Conservation (phyloP, 2,113 vertebrate species). For the Nesoenas mayeri region DNA sequence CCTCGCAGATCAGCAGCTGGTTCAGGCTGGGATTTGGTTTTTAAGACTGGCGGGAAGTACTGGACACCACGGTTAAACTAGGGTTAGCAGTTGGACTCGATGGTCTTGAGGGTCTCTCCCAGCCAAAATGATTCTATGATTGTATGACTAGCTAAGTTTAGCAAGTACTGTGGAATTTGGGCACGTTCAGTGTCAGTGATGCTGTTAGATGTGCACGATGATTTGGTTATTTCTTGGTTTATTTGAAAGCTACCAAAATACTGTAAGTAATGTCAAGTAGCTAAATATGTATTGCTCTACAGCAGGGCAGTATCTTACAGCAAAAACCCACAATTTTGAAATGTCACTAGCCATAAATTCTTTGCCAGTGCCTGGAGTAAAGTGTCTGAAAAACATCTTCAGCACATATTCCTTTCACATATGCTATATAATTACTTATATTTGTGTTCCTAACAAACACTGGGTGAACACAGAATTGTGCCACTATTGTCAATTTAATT, state of each 20-base stretch:
- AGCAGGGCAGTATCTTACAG: neutral
- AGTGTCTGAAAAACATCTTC: slow-evolving; percentile 44
- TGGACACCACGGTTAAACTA: neutral
- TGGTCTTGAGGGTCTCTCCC: no score
- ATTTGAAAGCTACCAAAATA: slow-evolving; percentile 45
- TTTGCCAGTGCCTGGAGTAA: slow-evolving; percentile 10
- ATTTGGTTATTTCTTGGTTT: neutral
- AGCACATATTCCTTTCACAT: slow-evolving; percentile 4
- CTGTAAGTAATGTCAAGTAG: slow-evolving; percentile 5
- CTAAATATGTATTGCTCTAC: slow-evolving; percentile 30
- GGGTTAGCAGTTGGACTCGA: no score
- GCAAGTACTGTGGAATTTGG: neutral
- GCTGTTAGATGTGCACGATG: neutral
- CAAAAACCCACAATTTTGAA: neutral
- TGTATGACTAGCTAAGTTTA: neutral
- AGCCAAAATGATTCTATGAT: no score
- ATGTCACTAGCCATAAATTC: neutral
- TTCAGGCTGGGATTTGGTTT: neutral
- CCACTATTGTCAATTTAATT: slow-evolving; percentile 65
- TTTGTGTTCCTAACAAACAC: slow-evolving; percentile 50
- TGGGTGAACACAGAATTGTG: slow-evolving; percentile 33
- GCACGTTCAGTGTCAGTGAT: neutral
- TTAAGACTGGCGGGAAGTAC: neutral
- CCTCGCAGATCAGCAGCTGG: neutral
- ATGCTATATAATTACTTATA: neutral